Base-by-base conservation (phyloP, 2,113 vertebrate genomes). In the Okapia johnstoni region DNA sequence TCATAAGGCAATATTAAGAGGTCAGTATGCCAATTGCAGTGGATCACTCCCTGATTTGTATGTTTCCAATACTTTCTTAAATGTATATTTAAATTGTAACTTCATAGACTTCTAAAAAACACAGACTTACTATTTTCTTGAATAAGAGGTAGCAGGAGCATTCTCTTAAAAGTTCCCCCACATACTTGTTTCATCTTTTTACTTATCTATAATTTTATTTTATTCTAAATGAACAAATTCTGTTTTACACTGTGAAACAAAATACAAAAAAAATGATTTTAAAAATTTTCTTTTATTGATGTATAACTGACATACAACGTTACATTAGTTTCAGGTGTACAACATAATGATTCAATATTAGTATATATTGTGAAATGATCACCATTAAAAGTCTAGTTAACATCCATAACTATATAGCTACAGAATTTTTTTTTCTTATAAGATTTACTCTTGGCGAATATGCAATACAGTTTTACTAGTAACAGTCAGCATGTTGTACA, bases 1-100 rank as follows among this genome's bases (percentile, higher is more conserved):
- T 85, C 81, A 85, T 50, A 93, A 66, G 23, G 26, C 85, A 92
- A 81, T 90, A 90, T 61, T 92, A 95, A 94, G 79, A 90, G 63
- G 85, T 97, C 36, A 88, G 43, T 46, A 90, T 85, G 58, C 43
- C 85, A 96, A 90, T 25, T 81, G 36, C 63, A 80, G 25, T 79
- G 28, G 46, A 79, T 85, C 17, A 70, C 46, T 93, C n/a, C 40
- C 26, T 96, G 40, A 80, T 66, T 96, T 85, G 95, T 95, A 90
- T 88, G 23, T 58, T 90, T 93, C n/a, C 7, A 90, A 70, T 79
- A 85, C 1, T 94, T 80, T 88, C 70, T 48, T 70, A 92, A 95
- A 83, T 96, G 16, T 33, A 55, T 90, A 94, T 84, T 86, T 80
- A 90, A 95, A 16, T 77, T 92, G 23, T 48, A 92, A 94, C 57